phyloP scores from a whole-genome alignment of 2,888 invertebrate species.

The Scaeva pyrastri region DNA sequence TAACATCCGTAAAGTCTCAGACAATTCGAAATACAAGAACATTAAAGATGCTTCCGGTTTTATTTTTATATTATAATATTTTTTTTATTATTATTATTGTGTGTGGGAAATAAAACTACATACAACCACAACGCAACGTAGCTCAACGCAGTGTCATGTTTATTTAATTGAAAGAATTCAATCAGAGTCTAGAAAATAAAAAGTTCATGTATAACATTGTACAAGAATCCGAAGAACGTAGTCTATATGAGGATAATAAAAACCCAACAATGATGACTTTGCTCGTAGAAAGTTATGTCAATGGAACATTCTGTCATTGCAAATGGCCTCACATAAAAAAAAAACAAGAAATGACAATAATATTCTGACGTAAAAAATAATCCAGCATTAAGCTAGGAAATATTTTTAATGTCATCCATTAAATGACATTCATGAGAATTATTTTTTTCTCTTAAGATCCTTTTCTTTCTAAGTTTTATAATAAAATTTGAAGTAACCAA shows the following conservation, averaged over 20 bases:
- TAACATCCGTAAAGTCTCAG: too few relatives aligned
- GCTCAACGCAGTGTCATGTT: neutral
- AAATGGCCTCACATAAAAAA: neutral
- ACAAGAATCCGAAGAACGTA: neutral
- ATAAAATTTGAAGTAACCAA: too few relatives aligned
- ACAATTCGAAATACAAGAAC: too few relatives aligned
- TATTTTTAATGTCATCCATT: slow-evolving; percentile 19
- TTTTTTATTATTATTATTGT: too few relatives aligned
- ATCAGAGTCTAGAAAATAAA: slow-evolving; percentile 1
- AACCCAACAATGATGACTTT: slow-evolving; percentile 26
- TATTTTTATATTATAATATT: neutral
- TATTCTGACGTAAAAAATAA: slow-evolving; percentile 32
- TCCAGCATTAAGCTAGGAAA: slow-evolving; percentile 15
- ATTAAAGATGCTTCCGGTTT: neutral
- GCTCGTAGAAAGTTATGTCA: slow-evolving; percentile 23
- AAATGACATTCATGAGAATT: too few relatives aligned
- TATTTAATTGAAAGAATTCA: slow-evolving; percentile 26
- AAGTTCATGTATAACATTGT: neutral
- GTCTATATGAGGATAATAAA: neutral
- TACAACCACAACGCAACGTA: too few relatives aligned
- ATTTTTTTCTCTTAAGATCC: too few relatives aligned
- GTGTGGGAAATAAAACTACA: neutral
- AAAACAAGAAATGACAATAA: slow-evolving; percentile 11
- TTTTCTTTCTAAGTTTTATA: too few relatives aligned
- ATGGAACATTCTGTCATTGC: slow-evolving; percentile 34